Evolutionary conservation across 2,888 invertebrate genomes (phyloP), one percentile per base, ranked within the genome.

Genomic region (Hermaeophaga mercurialis): DNA sequence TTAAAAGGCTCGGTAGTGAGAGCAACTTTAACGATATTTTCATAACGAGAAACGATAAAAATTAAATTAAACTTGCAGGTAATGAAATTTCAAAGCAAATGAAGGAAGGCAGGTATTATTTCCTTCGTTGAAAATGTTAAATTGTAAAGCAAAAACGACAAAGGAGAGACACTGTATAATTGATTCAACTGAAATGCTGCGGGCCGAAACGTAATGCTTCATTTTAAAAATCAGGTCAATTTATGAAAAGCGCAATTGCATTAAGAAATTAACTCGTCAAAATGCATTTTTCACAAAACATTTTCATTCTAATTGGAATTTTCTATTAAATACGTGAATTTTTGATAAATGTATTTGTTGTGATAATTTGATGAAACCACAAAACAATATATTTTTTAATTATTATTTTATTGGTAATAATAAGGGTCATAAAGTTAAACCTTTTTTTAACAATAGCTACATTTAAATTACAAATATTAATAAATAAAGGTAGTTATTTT

Each of bases 171-270:
- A 9, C 14, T 17, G 11, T 44, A 28, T 44, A 26, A 44, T 44
- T 44, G 8, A 44, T 44, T 44, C 28, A 44, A 44, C 44, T 28
- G 28, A 28, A 44, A 28, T 28, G 28, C 1, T 28, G 28, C 15
- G 44, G 44, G 28, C 28, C 9, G 17, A 45, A 45, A 17, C 31
- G 33, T 11, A 45, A 45, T 14, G 45, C 45, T 31, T 18, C 33
- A 45, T 45, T 45, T 43, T 31, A 33, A 45, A 45, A 45, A 45
- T 45, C 17, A 33, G 45, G 45, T 17, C 45, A 45, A 45, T 31
- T n/a, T 45, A 22, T 18, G 18, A 24, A 45, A 28, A 45, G 31
- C 11, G 31, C 33, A 12, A 31, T 45, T 17, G 33, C 28, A 45
- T 45, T 28, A 45, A 45, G 45, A 43, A 43, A 43, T 43, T 43